These are phyloP conservation scores for Noctua pronuba DNA, from an alignment of 2,888 invertebrate species.

Conservation along the genomic window DNA sequence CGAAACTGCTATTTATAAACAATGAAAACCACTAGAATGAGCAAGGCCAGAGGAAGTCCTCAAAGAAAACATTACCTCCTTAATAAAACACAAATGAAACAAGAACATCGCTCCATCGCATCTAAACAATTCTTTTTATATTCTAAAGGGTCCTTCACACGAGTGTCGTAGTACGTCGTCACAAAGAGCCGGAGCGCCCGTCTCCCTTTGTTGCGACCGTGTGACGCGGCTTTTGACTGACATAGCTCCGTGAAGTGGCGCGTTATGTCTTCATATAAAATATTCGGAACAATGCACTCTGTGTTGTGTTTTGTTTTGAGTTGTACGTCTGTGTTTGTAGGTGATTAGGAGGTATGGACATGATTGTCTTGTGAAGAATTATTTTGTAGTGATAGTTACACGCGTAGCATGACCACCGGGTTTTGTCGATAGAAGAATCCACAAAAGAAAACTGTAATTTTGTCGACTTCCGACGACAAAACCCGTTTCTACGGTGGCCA, in stretches of 20 bases:
- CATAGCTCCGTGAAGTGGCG: constrained; percentile 55
- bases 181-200: constrained; percentile 58
- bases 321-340: constrained; percentile 10
- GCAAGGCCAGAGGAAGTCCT: neutral
- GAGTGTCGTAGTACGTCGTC: constrained; percentile 47
- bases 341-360: constrained; percentile 21
- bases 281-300: constrained; percentile 61
- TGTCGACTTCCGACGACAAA: too few relatives aligned
- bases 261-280: constrained; percentile 67
- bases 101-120: constrained; percentile 52
- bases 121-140: constrained; percentile 67
- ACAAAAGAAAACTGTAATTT: too few relatives aligned
- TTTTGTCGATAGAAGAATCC: too few relatives aligned
- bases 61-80: constrained; percentile 40
- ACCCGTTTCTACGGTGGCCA: too few relatives aligned
- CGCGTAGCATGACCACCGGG: too few relatives aligned
- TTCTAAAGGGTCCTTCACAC: constrained; percentile 60
- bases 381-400: neutral
- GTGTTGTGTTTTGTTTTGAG: constrained; percentile 52
- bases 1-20: neutral
- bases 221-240: constrained; percentile 68
- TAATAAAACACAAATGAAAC: constrained; percentile 58
- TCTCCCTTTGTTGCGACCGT: constrained; percentile 57
- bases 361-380: neutral
- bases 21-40: neutral